Evolutionary conservation across 1,140 invertebrate species (phyloP).

Genomic region (Drosophila leontia): DNA sequence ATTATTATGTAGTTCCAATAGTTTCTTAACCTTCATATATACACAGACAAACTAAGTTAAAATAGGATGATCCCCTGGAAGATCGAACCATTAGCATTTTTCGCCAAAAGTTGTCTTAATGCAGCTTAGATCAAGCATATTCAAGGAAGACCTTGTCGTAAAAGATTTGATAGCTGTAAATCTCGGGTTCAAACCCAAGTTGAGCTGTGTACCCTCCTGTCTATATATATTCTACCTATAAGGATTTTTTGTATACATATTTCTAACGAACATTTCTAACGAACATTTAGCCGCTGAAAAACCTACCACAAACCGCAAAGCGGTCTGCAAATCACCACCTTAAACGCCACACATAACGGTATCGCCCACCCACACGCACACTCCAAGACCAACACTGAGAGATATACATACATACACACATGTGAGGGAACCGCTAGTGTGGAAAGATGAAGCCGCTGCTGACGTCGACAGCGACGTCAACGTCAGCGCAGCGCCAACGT

Average conservation of each 20-base stretch:
- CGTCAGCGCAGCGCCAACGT: background rate
- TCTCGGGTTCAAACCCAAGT: no score
- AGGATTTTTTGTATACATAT: background rate
- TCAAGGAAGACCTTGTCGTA: no score
- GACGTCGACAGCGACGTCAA: conserved; percentile 5
- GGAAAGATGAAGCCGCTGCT: conserved; percentile 44
- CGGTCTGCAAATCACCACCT: conserved; percentile 25
- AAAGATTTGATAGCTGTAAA: no score
- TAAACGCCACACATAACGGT: conserved; percentile 40
- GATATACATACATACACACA: conserved; percentile 17
- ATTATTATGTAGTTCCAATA: background rate
- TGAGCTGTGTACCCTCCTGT: no score
- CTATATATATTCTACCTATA: no score
- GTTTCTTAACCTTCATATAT: background rate
- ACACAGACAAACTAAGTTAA: background rate
- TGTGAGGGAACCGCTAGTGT: conserved; percentile 13
- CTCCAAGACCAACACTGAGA: background rate
- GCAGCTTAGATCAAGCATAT: no score
- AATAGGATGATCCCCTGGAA: no score
- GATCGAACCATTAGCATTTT: no score
- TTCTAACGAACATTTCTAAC: background rate
- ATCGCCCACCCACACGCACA: conserved; percentile 9
- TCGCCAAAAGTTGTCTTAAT: no score
- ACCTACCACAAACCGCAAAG: conserved; percentile 46
- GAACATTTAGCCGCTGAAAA: conserved; percentile 15